Evolutionary conservation across 2,113 vertebrate genomes (phyloP), one percentile per base, ranked within the genome.

Genomic region (Mesoclemmys tuberculata): DNA sequence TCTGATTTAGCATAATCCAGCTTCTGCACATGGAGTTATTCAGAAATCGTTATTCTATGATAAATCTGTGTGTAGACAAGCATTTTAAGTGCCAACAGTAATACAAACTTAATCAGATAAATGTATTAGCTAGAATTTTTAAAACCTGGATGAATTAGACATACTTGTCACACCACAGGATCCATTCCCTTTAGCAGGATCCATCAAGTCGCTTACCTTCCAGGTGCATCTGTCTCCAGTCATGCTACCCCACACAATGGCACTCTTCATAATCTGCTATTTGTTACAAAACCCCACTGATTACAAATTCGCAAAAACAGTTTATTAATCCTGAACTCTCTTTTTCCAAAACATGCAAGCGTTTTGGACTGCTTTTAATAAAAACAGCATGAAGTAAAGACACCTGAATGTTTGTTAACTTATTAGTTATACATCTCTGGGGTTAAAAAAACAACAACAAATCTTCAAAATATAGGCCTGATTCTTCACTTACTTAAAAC

Each of bases 301-400:
- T 82, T 90, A 91, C 27, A 74, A 75, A 84, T 93, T 89, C 88
- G 27, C 10, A 86, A 75, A 90, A 89, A 87, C 21, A 80, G 19
- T 35, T 19, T 27, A 5, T 27, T 49, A 82, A 86, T 75, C 51
- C 54, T 77, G n/a, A 80, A 29, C 38, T 56, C 68, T n/a, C 5
- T 77, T 95, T 58, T 95, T 71, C 68, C 41, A 79, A 61, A 86
- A 74, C n/a, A 48, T n/a, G 5, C 31, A 38, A 49, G 31, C 21
- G 78, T 61, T 88, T 90, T 77, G 74, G 19, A 61, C 46, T 71
- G 55, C 85, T 61, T 96, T 88, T 91, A 71, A 82, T 90, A 86
- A 93, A 94, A 92, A 2, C 64, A 91, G 61, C 68, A 84, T 46
- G 81, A 75, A 61, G 2, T 54, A 49, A 80, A 94, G 56, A 54